These are phyloP conservation scores for Reticulitermes lucifugus DNA, from an alignment of 2,888 invertebrate genomes.

Conservation along the genomic window DNA sequence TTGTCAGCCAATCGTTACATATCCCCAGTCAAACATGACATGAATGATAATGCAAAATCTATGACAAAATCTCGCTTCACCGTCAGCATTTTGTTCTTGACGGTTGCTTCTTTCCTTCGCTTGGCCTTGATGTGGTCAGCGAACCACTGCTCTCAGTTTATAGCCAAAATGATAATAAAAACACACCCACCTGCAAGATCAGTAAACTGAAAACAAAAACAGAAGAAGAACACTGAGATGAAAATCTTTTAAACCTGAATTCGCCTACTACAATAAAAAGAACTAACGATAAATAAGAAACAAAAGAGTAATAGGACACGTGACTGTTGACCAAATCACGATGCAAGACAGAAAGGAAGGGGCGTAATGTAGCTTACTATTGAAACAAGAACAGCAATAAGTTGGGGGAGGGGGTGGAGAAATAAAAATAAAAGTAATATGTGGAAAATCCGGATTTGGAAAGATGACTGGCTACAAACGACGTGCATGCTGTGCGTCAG, in stretches of 20 bases:
- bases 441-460: background rate
- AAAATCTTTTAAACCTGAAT: slow-evolving; percentile 36
- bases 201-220: background rate
- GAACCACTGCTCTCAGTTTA: slow-evolving; percentile 20
- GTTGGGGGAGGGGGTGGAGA: background rate
- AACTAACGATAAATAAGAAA: slow-evolving; percentile 4
- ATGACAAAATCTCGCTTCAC: background rate
- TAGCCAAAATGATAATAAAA: slow-evolving; percentile 35
- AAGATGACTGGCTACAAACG: background rate
- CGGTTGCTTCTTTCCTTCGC: background rate
- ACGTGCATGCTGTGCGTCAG: too few relatives aligned
- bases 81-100: background rate
- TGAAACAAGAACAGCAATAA: slow-evolving; percentile 7
- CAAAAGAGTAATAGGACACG: slow-evolving; percentile 14
- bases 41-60: too few relatives aligned
- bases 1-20: too few relatives aligned
- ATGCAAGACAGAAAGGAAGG: slow-evolving; percentile 5
- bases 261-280: slow-evolving; percentile 29
- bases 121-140: slow-evolving; percentile 38
- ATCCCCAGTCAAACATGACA: too few relatives aligned
- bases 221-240: slow-evolving; percentile 23
- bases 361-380: background rate
- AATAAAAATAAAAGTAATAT: background rate
- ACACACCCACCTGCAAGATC: slow-evolving; percentile 39
- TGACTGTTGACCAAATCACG: slow-evolving; percentile 34